Percentiles rank a stretch among this genome's conserved stretches.
These are phyloP conservation scores for Maniola jurtina DNA, from an alignment of 1,140 invertebrate species.

Conservation along the genomic window DNA sequence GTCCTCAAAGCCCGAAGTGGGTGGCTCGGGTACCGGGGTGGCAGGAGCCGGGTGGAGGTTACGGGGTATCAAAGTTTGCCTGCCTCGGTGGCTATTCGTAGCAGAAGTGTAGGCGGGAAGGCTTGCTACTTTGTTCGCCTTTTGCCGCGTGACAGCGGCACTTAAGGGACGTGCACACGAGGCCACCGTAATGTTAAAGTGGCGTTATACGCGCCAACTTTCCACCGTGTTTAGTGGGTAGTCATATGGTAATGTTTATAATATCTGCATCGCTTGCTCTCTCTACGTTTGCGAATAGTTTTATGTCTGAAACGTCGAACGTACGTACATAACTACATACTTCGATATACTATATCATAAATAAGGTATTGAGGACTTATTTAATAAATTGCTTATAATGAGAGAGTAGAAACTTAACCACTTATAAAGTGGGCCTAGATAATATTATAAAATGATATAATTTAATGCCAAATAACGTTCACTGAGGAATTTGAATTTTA, in stretches of 20 bases:
- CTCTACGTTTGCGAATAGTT: constrained; percentile 1
- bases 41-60: constrained; percentile 55
- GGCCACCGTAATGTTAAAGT: constrained; percentile 51
- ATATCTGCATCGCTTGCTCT: constrained; percentile 29
- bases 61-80: constrained; percentile 59
- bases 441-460: too few relatives aligned
- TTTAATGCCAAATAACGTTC: too few relatives aligned
- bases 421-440: too few relatives aligned
- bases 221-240: constrained; percentile 27
- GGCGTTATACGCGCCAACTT: constrained; percentile 53
- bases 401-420: too few relatives aligned
- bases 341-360: too few relatives aligned
- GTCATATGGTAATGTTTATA: constrained; percentile 31
- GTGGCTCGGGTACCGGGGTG: constrained; percentile 65
- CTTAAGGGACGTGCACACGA: constrained; percentile 69
- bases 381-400: too few relatives aligned
- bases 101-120: constrained; percentile 52
- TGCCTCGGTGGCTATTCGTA: constrained; percentile 64
- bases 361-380: too few relatives aligned
- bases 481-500: too few relatives aligned
- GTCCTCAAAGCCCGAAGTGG: constrained; percentile 67
- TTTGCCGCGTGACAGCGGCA: constrained; percentile 68
- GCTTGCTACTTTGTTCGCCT: constrained; percentile 65
- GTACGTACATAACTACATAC: too few relatives aligned
- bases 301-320: not conserved